Evolutionary conservation across 1,140 invertebrate genomes (phyloP).

Genomic region (Drosophila orosa): DNA sequence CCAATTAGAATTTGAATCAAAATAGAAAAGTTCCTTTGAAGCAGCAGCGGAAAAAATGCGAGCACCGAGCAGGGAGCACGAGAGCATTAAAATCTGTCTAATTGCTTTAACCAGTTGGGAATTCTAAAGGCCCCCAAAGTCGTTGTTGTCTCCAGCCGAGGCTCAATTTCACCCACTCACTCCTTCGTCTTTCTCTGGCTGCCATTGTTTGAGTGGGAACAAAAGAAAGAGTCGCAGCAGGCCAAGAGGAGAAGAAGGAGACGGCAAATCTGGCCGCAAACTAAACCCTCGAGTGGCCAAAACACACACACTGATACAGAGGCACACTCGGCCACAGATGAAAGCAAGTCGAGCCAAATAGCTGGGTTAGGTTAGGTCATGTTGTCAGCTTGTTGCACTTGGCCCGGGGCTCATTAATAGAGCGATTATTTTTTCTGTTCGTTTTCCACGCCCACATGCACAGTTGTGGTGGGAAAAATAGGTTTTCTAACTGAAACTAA

Average conservation of each 20-base stretch:
- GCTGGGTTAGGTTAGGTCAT: constrained; percentile 69
- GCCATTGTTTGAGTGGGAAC: constrained; percentile 28
- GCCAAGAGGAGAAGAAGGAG: constrained; percentile 2
- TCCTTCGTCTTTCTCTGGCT: neutral
- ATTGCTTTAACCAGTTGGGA: constrained; percentile 46
- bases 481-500: too few species aligned
- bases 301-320: constrained; percentile 12
- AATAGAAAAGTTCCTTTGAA: constrained; percentile 47
- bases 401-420: constrained; percentile 80
- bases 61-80: constrained; percentile 8
- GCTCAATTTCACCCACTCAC: constrained; percentile 9
- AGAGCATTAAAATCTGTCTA: constrained; percentile 35
- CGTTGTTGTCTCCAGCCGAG: constrained; percentile 1
- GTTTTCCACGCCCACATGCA: constrained; percentile 34
- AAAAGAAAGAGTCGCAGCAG: constrained; percentile 14
- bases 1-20: constrained; percentile 64
- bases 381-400: constrained; percentile 82
- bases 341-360: constrained; percentile 39
- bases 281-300: constrained; percentile 33
- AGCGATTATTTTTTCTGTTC: constrained; percentile 72
- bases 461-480: neutral
- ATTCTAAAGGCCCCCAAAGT: constrained; percentile 23
- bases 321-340: neutral
- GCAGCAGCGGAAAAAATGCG: constrained; percentile 20
- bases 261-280: constrained; percentile 29